Evolutionary conservation across 2,797 vertebrate species (phyloP).

Genomic region (Acomys russatus): DNA sequence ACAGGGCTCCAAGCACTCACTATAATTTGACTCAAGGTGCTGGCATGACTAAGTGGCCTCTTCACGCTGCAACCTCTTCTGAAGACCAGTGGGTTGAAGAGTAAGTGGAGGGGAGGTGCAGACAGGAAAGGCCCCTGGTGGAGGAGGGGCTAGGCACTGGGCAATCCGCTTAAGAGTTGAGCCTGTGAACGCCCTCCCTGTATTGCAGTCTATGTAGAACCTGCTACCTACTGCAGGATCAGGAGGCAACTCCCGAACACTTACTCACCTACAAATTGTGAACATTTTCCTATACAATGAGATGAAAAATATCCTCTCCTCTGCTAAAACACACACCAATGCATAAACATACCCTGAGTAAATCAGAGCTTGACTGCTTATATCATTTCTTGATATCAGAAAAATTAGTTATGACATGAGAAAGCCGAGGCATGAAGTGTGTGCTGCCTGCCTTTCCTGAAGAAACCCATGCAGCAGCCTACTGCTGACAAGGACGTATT

Average conservation of each 20-base stretch:
- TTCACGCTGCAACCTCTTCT: slow-evolving; percentile 35
- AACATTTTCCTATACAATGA: slow-evolving; percentile 16
- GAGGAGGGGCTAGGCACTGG: not conserved
- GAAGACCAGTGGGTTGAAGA: not conserved
- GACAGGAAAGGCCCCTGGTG: not conserved
- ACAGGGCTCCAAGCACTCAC: not conserved
- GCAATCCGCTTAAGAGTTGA: not conserved
- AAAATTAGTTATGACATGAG: not conserved
- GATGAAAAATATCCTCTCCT: slow-evolving; percentile 8
- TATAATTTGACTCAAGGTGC: slow-evolving; percentile 8
- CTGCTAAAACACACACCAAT: slow-evolving; percentile 44
- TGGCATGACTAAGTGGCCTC: not conserved
- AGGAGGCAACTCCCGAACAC: not conserved
- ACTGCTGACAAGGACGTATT: not conserved
- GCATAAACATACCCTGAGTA: not conserved
- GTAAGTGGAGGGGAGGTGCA: not conserved
- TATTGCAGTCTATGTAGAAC: not conserved
- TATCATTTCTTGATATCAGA: slow-evolving; percentile 9
- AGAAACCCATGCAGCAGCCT: not conserved
- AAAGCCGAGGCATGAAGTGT: not conserved
- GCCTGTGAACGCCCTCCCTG: not conserved
- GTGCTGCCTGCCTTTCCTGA: not conserved
- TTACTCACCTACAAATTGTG: slow-evolving; percentile 4
- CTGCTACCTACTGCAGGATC: not conserved
- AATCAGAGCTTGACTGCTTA: slow-evolving; percentile 33